Percentiles rank a stretch among this genome's conserved stretches.
These are phyloP conservation scores for Noctuana brunneofusca DNA, from an alignment of 2,888 invertebrate species.

Conservation along the genomic window DNA sequence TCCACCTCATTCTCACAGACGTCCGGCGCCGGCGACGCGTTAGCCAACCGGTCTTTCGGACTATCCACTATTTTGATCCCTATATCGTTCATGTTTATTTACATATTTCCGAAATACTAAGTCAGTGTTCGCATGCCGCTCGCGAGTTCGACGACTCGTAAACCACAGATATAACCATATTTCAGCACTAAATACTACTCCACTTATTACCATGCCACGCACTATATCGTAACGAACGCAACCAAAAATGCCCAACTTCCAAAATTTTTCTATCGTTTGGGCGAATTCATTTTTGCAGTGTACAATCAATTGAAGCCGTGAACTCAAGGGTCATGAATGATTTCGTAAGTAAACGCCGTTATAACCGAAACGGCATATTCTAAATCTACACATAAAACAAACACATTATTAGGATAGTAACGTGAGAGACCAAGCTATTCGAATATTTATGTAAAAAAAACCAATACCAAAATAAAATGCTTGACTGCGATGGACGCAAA, in stretches of 20 bases:
- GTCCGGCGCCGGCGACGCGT: constrained; percentile 57
- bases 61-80: constrained; percentile 75
- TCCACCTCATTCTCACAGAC: constrained; percentile 66
- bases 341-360: constrained; percentile 45
- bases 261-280: constrained; percentile 65
- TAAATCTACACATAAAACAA: constrained; percentile 42
- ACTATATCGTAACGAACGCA: constrained; percentile 34
- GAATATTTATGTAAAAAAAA: constrained; percentile 41
- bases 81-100: constrained; percentile 82
- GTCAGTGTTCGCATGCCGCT: constrained; percentile 73
- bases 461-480: constrained; percentile 39
- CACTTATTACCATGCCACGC: constrained; percentile 37
- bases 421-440: constrained; percentile 36
- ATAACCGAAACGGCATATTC: constrained; percentile 22
- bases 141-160: constrained; percentile 68
- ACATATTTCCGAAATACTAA: constrained; percentile 76
- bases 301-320: constrained; percentile 68
- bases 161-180: constrained; percentile 61
- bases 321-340: constrained; percentile 67
- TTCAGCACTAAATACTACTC: constrained; percentile 34
- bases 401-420: constrained; percentile 37
- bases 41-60: constrained; percentile 62
- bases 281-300: constrained; percentile 61
- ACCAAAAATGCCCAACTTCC: constrained; percentile 54
- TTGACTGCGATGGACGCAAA: constrained; percentile 66